Base-by-base conservation (phyloP, 2,113 vertebrate genomes). In the Rhinolophus sinicus region DNA sequence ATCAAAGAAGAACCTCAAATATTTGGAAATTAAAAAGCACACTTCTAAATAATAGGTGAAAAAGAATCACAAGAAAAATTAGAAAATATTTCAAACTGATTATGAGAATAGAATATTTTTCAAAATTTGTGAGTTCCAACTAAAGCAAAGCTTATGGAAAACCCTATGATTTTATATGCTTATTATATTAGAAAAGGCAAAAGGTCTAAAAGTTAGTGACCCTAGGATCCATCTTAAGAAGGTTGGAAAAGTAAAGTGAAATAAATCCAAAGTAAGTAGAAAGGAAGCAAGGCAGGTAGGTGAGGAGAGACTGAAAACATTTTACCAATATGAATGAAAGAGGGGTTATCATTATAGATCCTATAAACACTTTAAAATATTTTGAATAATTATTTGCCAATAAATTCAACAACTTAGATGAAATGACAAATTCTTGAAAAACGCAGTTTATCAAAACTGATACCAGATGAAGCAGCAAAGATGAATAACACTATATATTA, bases 81-180 rank as follows among this genome's bases (percentile, higher is more conserved):
- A 50, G 40, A 60, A 94, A 91, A 38, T 35, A 65, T 94, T 90
- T 90, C 65, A 82, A 60, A 87, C 6, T 70, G 58, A 70, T 81
- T 5, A 60, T 58, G 21, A 40, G 9, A 78, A 28, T 19, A 65
- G 38, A 73, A 14, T 80, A 65, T 50, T 50, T 52, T 67, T 80
- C 26, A 58, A 72, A 69, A 77, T 54, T 50, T 78, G 24, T 56
- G 10, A 56, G 30, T 38, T 83, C 2, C 0, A 82, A 35, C 35
- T 50, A 56, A 62, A 88, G 44, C 52, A 84, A 72, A 78, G 6
- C 16, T 52, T 62, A n/a, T 22, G 16, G 40, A 28, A 87, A 60
- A 82, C 40, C 38, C 6, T 82, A 16, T 65, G 33, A 15, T 64
- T 89, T 67, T 77, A 96, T 83, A 64, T 88, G 30, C 14, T 50